Evolutionary conservation across 2,113 vertebrate species (phyloP).

Genomic region (Cynoglossus semilaevis): DNA sequence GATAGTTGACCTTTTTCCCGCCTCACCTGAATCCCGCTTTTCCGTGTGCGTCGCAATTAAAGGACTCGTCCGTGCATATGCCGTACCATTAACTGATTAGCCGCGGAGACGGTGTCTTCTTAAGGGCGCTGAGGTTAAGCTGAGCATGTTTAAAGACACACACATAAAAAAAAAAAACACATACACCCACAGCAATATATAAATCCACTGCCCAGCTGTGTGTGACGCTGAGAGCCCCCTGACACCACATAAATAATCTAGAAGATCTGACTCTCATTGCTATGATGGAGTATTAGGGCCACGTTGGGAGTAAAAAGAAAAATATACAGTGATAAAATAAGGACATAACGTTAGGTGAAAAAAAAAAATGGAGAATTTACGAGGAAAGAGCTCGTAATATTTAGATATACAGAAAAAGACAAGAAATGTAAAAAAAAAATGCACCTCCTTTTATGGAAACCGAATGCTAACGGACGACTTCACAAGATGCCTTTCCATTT

Average conservation of each 20-base stretch:
- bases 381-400: too few species aligned
- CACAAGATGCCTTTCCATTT: too few species aligned
- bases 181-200: too few species aligned
- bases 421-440: too few species aligned
- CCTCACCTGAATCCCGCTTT: constrained; percentile 33
- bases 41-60: constrained; percentile 17
- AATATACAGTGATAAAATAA: too few species aligned
- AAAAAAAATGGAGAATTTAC: too few species aligned
- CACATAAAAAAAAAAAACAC: constrained; percentile 17
- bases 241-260: constrained; percentile 80
- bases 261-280: constrained; percentile 55
- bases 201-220: constrained; percentile 14
- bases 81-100: constrained; percentile 22
- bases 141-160: constrained; percentile 19
- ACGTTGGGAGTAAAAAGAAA: constrained; percentile 13
- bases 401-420: too few species aligned
- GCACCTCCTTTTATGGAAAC: too few species aligned
- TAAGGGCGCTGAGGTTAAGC: neutral
- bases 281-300: constrained; percentile 17
- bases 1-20: constrained; percentile 52
- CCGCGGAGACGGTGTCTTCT: constrained; percentile 13
- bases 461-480: too few species aligned
- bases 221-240: constrained; percentile 68
- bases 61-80: constrained; percentile 36
- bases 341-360: constrained; percentile 27